These are phyloP conservation scores for Agriopis leucophaearia DNA, from an alignment of 2,888 invertebrate species.

Conservation along the genomic window DNA sequence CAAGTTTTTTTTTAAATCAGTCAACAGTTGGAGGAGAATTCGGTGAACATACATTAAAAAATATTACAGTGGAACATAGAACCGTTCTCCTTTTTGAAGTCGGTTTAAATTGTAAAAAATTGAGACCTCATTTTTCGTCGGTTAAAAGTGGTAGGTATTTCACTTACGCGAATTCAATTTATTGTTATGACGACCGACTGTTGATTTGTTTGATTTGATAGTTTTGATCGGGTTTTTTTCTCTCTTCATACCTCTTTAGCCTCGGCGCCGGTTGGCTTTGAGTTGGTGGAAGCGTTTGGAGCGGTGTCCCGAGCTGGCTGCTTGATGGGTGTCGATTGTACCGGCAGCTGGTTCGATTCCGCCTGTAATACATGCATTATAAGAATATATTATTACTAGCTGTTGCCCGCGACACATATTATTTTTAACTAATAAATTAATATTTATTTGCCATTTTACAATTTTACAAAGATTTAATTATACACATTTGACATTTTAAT, in stretches of 20 bases:
- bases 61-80: too few relatives aligned
- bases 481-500: too few relatives aligned
- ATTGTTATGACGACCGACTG: not conserved
- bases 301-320: conserved; percentile 42
- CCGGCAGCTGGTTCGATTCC: conserved; percentile 28
- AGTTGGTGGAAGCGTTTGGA: conserved; percentile 1
- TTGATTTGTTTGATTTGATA: not conserved
- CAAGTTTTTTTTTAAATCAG: too few relatives aligned
- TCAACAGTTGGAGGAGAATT: too few relatives aligned
- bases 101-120: not conserved
- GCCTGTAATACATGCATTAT: conserved; percentile 12
- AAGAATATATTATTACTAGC: too few relatives aligned
- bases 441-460: too few relatives aligned
- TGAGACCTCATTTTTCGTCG: not conserved
- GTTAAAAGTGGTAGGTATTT: not conserved
- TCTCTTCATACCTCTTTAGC: conserved; percentile 60
- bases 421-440: too few relatives aligned
- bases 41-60: too few relatives aligned
- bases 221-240: not conserved
- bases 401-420: too few relatives aligned
- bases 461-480: too few relatives aligned
- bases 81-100: too few relatives aligned
- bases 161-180: not conserved
- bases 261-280: conserved; percentile 51
- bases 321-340: conserved; percentile 42